Conservation (phyloP, 92 coral and sea anemone species). For the Desmophyllum pertusum region DNA sequence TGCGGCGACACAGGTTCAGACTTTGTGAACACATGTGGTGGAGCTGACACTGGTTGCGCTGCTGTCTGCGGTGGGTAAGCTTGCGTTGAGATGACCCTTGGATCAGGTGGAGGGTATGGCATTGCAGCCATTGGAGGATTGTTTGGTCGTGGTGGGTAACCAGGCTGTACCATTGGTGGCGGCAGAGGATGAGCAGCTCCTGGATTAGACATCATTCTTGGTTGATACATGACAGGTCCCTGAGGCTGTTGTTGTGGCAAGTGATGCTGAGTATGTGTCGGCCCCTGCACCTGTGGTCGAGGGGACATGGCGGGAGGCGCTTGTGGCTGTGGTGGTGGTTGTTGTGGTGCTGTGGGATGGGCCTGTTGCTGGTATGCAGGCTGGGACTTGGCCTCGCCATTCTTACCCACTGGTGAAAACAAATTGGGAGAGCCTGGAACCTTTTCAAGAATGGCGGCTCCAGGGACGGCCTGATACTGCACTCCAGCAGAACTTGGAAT, state of each 20-base stretch:
- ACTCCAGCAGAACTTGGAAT: slow-evolving; percentile 76
- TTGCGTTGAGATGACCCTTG: slow-evolving; percentile 21
- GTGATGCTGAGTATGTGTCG: slow-evolving; percentile 39
- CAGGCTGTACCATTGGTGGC: slow-evolving; percentile 22
- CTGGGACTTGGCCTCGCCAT: slow-evolving; percentile 6
- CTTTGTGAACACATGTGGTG: slow-evolving; percentile 39
- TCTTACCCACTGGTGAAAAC: slow-evolving; percentile 34
- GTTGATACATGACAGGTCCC: slow-evolving; percentile 39
- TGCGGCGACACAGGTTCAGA: slow-evolving; percentile 24
- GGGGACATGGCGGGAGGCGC: slow-evolving; percentile 30
- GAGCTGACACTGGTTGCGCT: slow-evolving; percentile 47
- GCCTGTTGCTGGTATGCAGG: slow-evolving; percentile 44
- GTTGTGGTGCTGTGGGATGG: slow-evolving; percentile 38
- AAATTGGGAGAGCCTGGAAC: slow-evolving; percentile 49
- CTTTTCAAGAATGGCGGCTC: slow-evolving; percentile 74
- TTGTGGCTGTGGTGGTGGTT: slow-evolving; percentile 40
- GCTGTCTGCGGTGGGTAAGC: slow-evolving; percentile 43
- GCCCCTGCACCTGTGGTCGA: slow-evolving; percentile 32
- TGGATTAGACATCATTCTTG: slow-evolving; percentile 65
- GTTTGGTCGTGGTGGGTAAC: slow-evolving; percentile 24
- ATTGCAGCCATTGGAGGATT: slow-evolving; percentile 25
- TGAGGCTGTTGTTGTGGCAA: slow-evolving; percentile 44
- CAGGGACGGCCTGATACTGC: slow-evolving; percentile 74
- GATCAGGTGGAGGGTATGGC: slow-evolving; percentile 38
- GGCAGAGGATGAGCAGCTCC: slow-evolving; percentile 21